These are phyloP conservation scores for Perdita meconis DNA, from an alignment of 2,888 invertebrate species.

Conservation along the genomic window DNA sequence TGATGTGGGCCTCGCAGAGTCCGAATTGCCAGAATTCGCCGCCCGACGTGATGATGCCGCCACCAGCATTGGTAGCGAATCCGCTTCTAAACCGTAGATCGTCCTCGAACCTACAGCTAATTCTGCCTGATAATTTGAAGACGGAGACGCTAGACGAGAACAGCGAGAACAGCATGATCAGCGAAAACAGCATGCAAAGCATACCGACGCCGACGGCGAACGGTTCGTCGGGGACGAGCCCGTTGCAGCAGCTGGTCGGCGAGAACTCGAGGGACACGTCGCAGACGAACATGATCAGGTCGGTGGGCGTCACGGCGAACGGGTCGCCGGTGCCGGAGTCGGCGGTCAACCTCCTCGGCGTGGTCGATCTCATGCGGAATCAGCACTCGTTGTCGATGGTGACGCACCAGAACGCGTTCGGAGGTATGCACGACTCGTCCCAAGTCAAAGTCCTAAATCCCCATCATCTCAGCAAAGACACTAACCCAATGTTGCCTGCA, in stretches of 20 bases:
- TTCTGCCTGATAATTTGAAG: constrained; percentile 86
- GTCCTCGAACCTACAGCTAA: constrained; percentile 85
- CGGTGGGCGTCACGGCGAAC: constrained; percentile 69
- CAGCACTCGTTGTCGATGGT: constrained; percentile 76
- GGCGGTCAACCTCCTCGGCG: constrained; percentile 77
- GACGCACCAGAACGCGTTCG: constrained; percentile 73
- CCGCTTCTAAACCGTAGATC: constrained; percentile 86
- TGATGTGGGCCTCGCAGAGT: constrained; percentile 79
- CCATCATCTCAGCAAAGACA: constrained; percentile 80
- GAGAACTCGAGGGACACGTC: constrained; percentile 83
- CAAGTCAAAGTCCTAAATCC: constrained; percentile 81
- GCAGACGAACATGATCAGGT: constrained; percentile 73
- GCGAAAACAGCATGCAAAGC: constrained; percentile 83
- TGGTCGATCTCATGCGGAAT: constrained; percentile 84
- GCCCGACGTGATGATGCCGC: constrained; percentile 89
- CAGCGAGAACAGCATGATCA: constrained; percentile 87
- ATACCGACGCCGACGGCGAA: constrained; percentile 76
- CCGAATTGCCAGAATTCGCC: constrained; percentile 75
- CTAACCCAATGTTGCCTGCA: constrained; percentile 73
- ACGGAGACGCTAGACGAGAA: constrained; percentile 90
- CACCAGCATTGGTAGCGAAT: constrained; percentile 87
- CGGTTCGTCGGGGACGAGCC: constrained; percentile 72
- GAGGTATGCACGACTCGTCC: constrained; percentile 75
- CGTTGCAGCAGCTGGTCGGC: constrained; percentile 82
- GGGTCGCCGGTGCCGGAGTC: constrained; percentile 78